These are phyloP conservation scores for Phainopepla nitens DNA, from an alignment of 2,113 vertebrate genomes.

Conservation along the genomic window DNA sequence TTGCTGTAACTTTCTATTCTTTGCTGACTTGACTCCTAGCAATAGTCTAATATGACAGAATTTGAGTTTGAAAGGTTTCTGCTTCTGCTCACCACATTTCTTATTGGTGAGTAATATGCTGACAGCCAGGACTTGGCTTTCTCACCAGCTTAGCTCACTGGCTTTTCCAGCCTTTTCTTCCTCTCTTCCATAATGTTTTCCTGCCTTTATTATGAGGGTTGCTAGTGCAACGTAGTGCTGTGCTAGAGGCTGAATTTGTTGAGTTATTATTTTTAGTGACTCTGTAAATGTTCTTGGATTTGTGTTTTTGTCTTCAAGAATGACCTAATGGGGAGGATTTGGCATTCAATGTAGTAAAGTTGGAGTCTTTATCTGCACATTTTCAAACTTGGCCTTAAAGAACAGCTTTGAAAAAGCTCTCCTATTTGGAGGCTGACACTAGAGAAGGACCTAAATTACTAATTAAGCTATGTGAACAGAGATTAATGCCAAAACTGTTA, in stretches of 20 bases:
- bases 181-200: neutral
- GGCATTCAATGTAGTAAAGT: neutral
- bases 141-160: neutral
- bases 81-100: constrained; percentile 51
- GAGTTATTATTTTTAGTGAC: neutral
- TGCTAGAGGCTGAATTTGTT: neutral
- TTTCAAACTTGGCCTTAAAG: neutral
- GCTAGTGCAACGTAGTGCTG: neutral
- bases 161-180: neutral
- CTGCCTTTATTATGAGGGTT: constrained; percentile 38
- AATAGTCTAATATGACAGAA: constrained; percentile 5
- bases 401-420: neutral
- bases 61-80: constrained; percentile 35
- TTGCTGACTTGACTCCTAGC: constrained; percentile 36
- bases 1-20: constrained; percentile 50
- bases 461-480: neutral
- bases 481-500: neutral
- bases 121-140: constrained; percentile 18
- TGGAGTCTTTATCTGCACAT: neutral
- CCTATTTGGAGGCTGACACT: neutral
- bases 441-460: neutral
- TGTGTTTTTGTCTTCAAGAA: neutral
- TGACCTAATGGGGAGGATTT: neutral
- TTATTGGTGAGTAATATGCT: constrained; percentile 68
- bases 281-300: neutral